Percentiles rank a stretch among this genome's conserved stretches.
These are phyloP conservation scores for Meteorus colon DNA, from an alignment of 2,888 invertebrate genomes.

Conservation along the genomic window DNA sequence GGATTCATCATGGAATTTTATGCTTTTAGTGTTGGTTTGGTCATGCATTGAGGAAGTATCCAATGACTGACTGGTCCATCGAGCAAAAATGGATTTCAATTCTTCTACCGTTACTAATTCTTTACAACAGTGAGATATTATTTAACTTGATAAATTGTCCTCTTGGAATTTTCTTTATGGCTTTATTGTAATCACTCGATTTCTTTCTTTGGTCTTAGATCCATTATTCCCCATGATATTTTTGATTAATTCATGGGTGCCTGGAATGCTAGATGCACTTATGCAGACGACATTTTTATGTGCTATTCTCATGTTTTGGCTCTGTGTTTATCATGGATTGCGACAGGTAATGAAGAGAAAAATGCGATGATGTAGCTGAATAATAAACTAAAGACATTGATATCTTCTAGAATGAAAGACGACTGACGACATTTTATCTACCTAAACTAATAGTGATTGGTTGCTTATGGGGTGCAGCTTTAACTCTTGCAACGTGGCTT, in stretches of 20 bases:
- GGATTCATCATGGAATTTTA: slow-evolving; percentile 45
- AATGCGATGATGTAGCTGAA: not conserved
- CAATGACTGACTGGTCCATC: slow-evolving; percentile 95
- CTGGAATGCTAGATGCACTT: slow-evolving; percentile 92
- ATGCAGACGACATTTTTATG: slow-evolving; percentile 93
- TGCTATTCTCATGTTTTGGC: slow-evolving; percentile 92
- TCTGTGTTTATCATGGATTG: slow-evolving; percentile 95
- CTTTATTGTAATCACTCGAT: slow-evolving; percentile 1
- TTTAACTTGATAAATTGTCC: not conserved
- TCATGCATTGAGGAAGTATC: slow-evolving; percentile 89
- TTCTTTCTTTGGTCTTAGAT: slow-evolving; percentile 78
- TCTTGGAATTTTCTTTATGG: not conserved
- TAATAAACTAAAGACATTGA: slow-evolving; percentile 6
- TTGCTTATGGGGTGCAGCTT: slow-evolving; percentile 89
- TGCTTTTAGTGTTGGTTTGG: slow-evolving; percentile 92
- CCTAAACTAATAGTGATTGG: slow-evolving; percentile 92
- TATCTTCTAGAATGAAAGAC: slow-evolving; percentile 86
- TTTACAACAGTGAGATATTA: slow-evolving; percentile 89
- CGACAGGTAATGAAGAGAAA: slow-evolving; percentile 80
- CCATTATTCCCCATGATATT: slow-evolving; percentile 94
- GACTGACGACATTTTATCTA: slow-evolving; percentile 89
- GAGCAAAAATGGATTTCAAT: slow-evolving; percentile 98
- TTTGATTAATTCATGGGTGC: slow-evolving; percentile 90
- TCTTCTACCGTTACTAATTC: slow-evolving; percentile 87
- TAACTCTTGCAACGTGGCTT: slow-evolving; percentile 92